Percentiles rank a stretch among this genome's conserved stretches.
phyloP scores from a whole-genome alignment of 2,113 vertebrate species.

The Megaptera novaeangliae region DNA sequence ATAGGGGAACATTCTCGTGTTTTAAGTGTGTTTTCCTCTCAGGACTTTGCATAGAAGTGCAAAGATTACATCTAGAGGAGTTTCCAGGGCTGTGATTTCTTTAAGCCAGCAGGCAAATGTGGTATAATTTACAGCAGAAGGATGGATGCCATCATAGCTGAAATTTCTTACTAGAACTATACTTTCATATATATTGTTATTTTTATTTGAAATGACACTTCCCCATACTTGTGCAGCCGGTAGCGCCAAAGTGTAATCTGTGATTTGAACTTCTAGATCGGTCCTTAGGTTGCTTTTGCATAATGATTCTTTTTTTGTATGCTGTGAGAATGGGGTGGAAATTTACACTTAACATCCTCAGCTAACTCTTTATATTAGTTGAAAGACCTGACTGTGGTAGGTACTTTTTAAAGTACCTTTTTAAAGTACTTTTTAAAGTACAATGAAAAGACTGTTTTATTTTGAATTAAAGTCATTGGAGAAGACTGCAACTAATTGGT shows the following conservation, averaged over 20 bases:
- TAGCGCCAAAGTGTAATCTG: neutral
- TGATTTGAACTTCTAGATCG: neutral
- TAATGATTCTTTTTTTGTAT: neutral
- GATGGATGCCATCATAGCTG: neutral
- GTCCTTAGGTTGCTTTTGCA: neutral
- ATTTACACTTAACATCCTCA: neutral
- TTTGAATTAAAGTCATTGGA: neutral
- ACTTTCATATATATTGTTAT: neutral
- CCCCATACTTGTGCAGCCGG: neutral
- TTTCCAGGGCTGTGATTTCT: neutral
- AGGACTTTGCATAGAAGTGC: neutral
- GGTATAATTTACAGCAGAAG: neutral
- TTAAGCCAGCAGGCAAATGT: neutral
- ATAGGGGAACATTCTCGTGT: neutral
- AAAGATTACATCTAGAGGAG: neutral
- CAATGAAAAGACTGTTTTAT: neutral
- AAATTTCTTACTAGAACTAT: neutral
- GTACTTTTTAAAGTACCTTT: neutral
- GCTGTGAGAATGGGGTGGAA: fast-evolving
- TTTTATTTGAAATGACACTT: neutral
- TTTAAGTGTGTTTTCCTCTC: neutral
- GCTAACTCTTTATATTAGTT: neutral
- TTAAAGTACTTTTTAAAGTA: neutral
- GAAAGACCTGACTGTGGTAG: neutral
- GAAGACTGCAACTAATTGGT: neutral